These are phyloP conservation scores for Iphiclides podalirius DNA, from an alignment of 2,888 invertebrate species.

Conservation along the genomic window DNA sequence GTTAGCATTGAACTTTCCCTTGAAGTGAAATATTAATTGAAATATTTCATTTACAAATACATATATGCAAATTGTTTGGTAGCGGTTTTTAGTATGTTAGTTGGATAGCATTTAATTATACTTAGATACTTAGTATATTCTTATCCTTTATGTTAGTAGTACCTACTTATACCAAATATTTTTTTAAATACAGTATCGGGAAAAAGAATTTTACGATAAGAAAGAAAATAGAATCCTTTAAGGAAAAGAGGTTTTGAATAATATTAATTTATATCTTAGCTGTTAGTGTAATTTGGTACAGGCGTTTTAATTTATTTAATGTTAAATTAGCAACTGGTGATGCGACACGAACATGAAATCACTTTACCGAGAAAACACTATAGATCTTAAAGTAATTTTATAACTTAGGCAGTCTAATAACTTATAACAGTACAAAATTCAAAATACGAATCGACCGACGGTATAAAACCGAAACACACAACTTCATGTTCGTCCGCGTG, in stretches of 20 bases:
- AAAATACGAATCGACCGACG: no score
- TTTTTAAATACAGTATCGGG: no score
- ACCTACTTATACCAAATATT: neutral
- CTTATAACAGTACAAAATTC: no score
- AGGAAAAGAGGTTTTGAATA: no score
- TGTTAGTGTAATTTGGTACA: slow-evolving; percentile 1
- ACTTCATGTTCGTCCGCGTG: slow-evolving; percentile 22
- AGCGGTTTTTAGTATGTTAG: neutral
- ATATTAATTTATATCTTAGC: no score
- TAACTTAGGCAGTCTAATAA: no score
- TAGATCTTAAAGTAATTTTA: no score
- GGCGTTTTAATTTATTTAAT: neutral
- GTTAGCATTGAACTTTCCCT: no score
- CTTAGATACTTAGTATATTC: neutral
- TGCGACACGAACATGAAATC: neutral
- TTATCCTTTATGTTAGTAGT: neutral
- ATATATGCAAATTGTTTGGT: neutral
- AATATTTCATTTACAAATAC: neutral
- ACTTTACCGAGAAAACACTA: no score
- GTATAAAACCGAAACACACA: no score
- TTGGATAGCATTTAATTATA: neutral
- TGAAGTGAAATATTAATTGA: neutral
- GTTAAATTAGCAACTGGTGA: neutral
- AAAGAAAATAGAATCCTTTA: no score
- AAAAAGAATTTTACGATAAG: no score